A percentile compares a stretch with the other conserved stretches of the same genome.
These are phyloP conservation scores for Pygoscelis antarcticus DNA, from an alignment of 2,113 vertebrate genomes.

Conservation along the genomic window DNA sequence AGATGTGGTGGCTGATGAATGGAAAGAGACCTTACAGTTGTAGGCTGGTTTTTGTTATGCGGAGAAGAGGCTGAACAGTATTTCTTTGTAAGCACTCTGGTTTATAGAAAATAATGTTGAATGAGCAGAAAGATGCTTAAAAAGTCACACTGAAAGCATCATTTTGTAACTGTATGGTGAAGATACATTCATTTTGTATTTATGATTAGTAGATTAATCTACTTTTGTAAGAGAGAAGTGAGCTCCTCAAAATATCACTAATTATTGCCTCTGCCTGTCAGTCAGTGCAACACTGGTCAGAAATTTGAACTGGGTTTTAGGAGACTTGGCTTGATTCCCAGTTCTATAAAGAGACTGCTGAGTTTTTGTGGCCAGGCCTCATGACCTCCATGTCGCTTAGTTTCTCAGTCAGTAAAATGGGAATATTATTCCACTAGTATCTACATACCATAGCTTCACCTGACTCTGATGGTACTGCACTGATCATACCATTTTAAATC, in stretches of 20 bases:
- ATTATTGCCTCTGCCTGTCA: not conserved
- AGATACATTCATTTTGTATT: not conserved
- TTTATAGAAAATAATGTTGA: conserved; percentile 57
- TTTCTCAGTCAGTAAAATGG: not conserved
- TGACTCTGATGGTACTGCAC: not conserved
- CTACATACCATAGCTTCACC: not conserved
- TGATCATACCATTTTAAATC: not conserved
- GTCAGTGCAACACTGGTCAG: not conserved
- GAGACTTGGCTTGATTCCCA: not conserved
- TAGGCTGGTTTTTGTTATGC: conserved; percentile 24
- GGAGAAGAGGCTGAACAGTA: not conserved
- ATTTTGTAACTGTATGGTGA: not conserved
- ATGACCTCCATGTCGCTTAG: not conserved
- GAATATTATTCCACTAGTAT: not conserved
- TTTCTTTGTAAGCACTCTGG: conserved; percentile 40
- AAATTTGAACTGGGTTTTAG: not conserved
- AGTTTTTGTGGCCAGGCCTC: not conserved
- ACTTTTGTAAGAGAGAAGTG: not conserved
- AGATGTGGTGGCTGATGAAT: conserved; percentile 60
- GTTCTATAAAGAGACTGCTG: not conserved
- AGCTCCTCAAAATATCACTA: not conserved
- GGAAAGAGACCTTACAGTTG: conserved; percentile 50
- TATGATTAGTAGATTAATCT: not conserved
- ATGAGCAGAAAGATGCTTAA: conserved; percentile 42
- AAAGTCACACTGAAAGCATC: not conserved